Evolutionary conservation across 2,113 vertebrate genomes (phyloP), one percentile per base, ranked within the genome.

Genomic region (Apodemus sylvaticus): DNA sequence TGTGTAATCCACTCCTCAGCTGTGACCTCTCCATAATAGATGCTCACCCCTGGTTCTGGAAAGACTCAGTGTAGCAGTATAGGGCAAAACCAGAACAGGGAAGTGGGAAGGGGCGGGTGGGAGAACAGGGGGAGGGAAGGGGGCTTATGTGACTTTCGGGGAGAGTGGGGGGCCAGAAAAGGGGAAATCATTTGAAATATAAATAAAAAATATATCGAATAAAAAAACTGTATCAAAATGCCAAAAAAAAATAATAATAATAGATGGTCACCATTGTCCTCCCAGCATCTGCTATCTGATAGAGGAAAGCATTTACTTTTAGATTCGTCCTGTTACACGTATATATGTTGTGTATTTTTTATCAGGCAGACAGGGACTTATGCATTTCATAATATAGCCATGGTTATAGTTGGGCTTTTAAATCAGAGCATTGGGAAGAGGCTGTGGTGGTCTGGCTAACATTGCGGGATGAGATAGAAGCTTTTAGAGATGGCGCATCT

Each of bases 381-480:
- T 5, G 9, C 48, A 20, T 94, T 55, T 82, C 36, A 60, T 87
- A 58, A 91, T 62, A 45, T 45, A 66, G 10, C 5, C 36, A 2
- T 26, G 13, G 19, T 51, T 22, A 39, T 70, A 22, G 7, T 39
- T 11, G 19, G 90, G 26, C 24, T 14, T 51, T 26, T 62, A 86
- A 60, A 78, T 24, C 14, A 86, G 26, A 19, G 13, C 12, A 2
- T 42, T 73, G 70, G 51, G 45, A 71, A 39, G 73, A 7, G 2
- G 8, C 11, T 31, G 51, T 39, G 0, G 14, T 0, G 9, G 17
- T 55, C 8, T 62, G 17, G 4, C 70, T 60, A 55, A 51, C 3
- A 1, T 20, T 1, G 0, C 22, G 3, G 31, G 34, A 3, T 26
- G 5, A 48, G 39, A 1, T 1, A 5, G n/a, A n/a, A n/a, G 39